Percentiles rank a stretch among this genome's conserved stretches.
Evolutionary conservation across 1,140 invertebrate genomes (phyloP).

Genomic region (Drosophila setifemur): DNA sequence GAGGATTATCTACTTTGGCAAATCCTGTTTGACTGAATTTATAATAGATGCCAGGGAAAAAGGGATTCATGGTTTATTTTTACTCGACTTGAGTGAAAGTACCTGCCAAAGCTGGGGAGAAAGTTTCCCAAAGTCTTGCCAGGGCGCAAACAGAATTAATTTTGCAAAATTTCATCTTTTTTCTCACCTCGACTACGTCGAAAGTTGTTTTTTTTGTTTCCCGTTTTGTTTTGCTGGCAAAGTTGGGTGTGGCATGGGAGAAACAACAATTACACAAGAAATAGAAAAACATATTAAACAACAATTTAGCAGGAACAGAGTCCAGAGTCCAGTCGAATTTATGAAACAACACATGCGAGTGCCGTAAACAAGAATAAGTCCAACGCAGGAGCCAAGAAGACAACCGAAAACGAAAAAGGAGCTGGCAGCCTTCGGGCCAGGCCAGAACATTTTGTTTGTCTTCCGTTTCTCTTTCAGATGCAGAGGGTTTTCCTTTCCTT

Average conservation of each 20-base stretch:
- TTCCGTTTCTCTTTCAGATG: constrained; percentile 6
- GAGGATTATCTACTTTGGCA: constrained; percentile 36
- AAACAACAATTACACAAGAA: constrained; percentile 54
- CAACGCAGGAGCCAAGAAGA: constrained; percentile 21
- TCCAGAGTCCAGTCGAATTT: constrained; percentile 52
- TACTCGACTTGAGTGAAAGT: neutral
- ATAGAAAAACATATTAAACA: constrained; percentile 76
- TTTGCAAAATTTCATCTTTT: constrained; percentile 3
- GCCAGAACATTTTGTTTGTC: constrained; percentile 36
- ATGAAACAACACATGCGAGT: constrained; percentile 34
- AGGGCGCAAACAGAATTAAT: constrained; percentile 28
- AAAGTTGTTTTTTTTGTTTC: neutral
- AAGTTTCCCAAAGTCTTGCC: neutral
- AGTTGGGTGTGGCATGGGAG: neutral
- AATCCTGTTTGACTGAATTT: constrained; percentile 37
- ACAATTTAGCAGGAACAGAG: constrained; percentile 49
- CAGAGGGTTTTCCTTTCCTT: neutral
- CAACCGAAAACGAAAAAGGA: neutral
- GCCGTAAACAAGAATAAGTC: constrained; percentile 60
- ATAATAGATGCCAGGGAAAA: constrained; percentile 8
- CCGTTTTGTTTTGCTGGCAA: neutral
- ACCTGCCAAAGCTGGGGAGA: constrained; percentile 15
- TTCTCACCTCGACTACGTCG: constrained; percentile 16
- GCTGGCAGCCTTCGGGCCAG: constrained; percentile 6
- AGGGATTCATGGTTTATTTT: constrained; percentile 5